These are phyloP conservation scores for Aphelenchoides fujianensis DNA, from an alignment of 1,140 invertebrate genomes.

Conservation along the genomic window DNA sequence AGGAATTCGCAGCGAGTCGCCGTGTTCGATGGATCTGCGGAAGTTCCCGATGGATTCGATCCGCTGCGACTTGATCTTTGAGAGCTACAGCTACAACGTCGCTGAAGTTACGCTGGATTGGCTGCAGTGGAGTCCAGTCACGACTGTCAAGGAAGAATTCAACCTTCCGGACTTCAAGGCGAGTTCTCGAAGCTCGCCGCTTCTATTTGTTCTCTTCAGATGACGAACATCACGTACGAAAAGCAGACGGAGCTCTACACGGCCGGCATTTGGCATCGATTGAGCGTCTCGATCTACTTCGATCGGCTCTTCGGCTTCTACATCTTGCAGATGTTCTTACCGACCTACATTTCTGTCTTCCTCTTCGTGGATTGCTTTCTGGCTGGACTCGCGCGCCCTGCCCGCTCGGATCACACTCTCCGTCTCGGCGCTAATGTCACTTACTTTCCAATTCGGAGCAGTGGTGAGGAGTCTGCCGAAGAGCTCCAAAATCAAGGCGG, in stretches of 20 bases:
- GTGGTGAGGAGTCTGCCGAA: constrained; percentile 59
- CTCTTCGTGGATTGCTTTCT: constrained; percentile 58
- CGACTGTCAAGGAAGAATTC: constrained; percentile 55
- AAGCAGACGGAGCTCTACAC: constrained; percentile 59
- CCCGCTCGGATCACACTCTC: constrained; percentile 55
- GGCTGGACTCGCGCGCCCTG: constrained; percentile 61
- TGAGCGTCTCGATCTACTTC: constrained; percentile 56
- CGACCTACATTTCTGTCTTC: constrained; percentile 60
- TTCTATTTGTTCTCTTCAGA: too few species aligned
- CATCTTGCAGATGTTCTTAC: constrained; percentile 62
- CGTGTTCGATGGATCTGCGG: constrained; percentile 56
- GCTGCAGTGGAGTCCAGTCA: constrained; percentile 58
- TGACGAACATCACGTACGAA: constrained; percentile 59
- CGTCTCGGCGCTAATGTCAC: constrained; percentile 57
- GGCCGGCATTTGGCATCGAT: constrained; percentile 59
- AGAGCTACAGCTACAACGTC: constrained; percentile 59
- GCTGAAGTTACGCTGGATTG: constrained; percentile 58
- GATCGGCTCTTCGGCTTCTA: constrained; percentile 62
- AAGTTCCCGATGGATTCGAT: constrained; percentile 58
- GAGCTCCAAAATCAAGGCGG: constrained; percentile 58
- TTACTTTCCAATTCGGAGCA: constrained; percentile 61
- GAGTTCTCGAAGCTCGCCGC: too few species aligned
- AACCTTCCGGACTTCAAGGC: constrained; percentile 60
- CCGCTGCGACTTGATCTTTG: constrained; percentile 56
- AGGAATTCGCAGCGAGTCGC: constrained; percentile 57